A percentile compares a stretch with the other conserved stretches of the same genome.
These are phyloP conservation scores for Mechanitis messenoides DNA, from an alignment of 2,888 invertebrate genomes.

Conservation along the genomic window DNA sequence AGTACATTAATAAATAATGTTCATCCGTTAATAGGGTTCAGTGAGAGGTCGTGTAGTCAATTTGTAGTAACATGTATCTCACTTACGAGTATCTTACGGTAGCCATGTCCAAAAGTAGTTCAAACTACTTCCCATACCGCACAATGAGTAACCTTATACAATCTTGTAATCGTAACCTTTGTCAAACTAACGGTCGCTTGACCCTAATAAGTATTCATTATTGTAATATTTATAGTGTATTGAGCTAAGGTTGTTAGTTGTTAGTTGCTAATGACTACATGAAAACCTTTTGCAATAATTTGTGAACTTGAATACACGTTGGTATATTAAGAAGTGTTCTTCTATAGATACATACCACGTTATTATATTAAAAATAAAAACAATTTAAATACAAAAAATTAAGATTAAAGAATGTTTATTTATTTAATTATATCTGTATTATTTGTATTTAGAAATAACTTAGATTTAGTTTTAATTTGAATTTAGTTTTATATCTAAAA, in stretches of 20 bases:
- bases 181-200: constrained; percentile 17
- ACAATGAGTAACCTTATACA: constrained; percentile 19
- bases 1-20: too few species aligned
- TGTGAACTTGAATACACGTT: too few species aligned
- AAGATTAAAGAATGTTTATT: too few species aligned
- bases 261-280: background rate
- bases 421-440: too few species aligned
- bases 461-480: too few species aligned
- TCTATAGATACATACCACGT: too few species aligned
- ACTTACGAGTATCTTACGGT: constrained; percentile 3
- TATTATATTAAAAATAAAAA: too few species aligned
- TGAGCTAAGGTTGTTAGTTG: background rate
- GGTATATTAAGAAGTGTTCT: too few species aligned
- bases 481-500: too few species aligned
- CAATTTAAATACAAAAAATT: too few species aligned
- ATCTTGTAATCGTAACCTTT: constrained; percentile 23
- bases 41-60: background rate
- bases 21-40: too few species aligned
- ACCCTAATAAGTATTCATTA: constrained; percentile 4
- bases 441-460: too few species aligned
- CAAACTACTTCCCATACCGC: constrained; percentile 5
- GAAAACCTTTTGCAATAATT: background rate
- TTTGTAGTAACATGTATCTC: constrained; percentile 1
- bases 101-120: constrained; percentile 1
- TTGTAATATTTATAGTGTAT: background rate